A percentile compares a stretch with the other conserved stretches of the same genome.
Evolutionary conservation across 2,888 invertebrate genomes (phyloP).

Genomic region (Rutpela maculata): DNA sequence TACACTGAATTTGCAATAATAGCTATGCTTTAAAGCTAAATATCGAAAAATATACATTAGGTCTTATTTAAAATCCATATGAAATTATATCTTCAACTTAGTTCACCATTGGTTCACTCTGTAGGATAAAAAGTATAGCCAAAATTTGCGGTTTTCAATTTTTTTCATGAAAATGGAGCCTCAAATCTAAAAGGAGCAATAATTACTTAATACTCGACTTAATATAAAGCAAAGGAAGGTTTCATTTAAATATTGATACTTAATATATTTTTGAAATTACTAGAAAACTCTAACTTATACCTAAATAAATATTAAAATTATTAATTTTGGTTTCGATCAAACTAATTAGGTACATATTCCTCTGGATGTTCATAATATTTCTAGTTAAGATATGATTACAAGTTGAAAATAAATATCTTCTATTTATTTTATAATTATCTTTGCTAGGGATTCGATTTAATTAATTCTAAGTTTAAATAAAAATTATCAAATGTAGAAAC

Average conservation of each 20-base stretch:
- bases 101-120: too few species aligned
- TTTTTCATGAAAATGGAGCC: background rate
- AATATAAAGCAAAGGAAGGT: background rate
- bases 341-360: background rate
- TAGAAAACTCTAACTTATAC: background rate
- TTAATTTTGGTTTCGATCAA: background rate
- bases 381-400: background rate
- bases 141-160: background rate
- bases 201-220: background rate
- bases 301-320: background rate
- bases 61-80: too few species aligned
- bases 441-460: too few species aligned
- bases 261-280: background rate
- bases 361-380: background rate
- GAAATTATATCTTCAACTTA: too few species aligned
- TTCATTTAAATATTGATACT: background rate
- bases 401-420: background rate
- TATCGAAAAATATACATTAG: too few species aligned
- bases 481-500: too few species aligned
- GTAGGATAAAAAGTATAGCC: too few species aligned
- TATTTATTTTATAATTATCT: too few species aligned
- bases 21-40: too few species aligned
- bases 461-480: too few species aligned
- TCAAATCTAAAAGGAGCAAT: background rate
- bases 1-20: too few species aligned